Percentiles rank a stretch among this genome's conserved stretches.
Conservation (phyloP, 2,888 invertebrate genomes). For the Lochmaea capreae region DNA sequence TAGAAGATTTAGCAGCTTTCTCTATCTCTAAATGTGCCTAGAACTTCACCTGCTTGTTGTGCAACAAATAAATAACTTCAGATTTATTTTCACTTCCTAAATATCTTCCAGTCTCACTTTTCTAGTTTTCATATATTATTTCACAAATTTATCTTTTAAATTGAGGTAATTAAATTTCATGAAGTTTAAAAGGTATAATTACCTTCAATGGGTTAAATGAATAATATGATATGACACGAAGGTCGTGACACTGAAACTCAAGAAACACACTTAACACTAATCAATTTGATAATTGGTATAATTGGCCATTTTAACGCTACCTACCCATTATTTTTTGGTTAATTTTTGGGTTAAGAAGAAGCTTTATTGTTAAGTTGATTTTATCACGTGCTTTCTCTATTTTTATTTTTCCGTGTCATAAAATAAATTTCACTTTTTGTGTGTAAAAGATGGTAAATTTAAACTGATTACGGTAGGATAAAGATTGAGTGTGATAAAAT, state of each 20-base stretch:
- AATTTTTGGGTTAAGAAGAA: background rate
- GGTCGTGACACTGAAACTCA: slow-evolving; percentile 35
- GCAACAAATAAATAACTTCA: no score
- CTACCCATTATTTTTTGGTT: slow-evolving; percentile 4
- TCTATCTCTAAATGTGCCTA: no score
- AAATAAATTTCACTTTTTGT: no score
- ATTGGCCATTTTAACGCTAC: slow-evolving; percentile 22
- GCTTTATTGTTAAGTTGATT: no score
- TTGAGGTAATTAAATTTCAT: background rate
- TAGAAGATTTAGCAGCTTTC: no score
- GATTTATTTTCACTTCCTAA: background rate
- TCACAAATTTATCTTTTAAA: background rate
- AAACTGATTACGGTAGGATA: no score
- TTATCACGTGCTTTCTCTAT: no score
- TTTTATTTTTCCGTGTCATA: no score
- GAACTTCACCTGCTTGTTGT: no score
- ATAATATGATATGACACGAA: slow-evolving; percentile 20
- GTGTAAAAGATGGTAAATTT: no score
- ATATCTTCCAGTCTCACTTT: background rate
- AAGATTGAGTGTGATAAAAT: no score
- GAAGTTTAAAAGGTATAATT: slow-evolving; percentile 9
- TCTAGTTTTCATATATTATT: background rate
- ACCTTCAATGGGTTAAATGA: slow-evolving; percentile 23
- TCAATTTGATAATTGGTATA: slow-evolving; percentile 25
- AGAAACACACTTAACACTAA: slow-evolving; percentile 18